Evolutionary conservation across 2,113 vertebrate species (phyloP).

Genomic region (Hyla sarda): DNA sequence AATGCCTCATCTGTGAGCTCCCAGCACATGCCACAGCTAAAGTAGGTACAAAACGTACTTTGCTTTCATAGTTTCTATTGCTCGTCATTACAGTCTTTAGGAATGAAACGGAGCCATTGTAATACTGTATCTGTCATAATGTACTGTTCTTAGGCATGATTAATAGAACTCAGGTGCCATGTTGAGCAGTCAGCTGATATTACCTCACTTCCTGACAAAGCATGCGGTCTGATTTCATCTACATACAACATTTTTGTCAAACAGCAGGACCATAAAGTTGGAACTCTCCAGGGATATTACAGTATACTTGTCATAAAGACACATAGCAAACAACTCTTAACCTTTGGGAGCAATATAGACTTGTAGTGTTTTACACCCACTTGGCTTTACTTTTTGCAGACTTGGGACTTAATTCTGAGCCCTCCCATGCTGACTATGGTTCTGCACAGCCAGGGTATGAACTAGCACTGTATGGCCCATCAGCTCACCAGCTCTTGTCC

Average conservation of each 20-base stretch:
- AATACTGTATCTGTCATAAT: background rate
- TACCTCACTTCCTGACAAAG: slow-evolving; percentile 1
- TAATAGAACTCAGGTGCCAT: slow-evolving; percentile 19
- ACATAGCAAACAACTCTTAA: background rate
- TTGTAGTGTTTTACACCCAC: no score
- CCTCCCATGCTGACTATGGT: no score
- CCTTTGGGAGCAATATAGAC: no score
- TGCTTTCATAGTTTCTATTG: background rate
- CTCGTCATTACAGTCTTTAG: background rate
- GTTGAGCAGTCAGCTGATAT: background rate
- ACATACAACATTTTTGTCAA: background rate
- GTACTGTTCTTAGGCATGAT: slow-evolving; percentile 4
- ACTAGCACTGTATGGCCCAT: no score
- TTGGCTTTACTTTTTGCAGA: no score
- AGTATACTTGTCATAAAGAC: background rate
- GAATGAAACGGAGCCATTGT: background rate
- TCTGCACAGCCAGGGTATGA: no score
- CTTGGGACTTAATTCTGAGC: no score
- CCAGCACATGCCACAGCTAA: background rate
- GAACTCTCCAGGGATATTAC: slow-evolving; percentile 11
- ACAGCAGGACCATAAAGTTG: background rate
- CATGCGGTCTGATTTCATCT: slow-evolving; percentile 4
- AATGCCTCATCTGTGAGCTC: background rate
- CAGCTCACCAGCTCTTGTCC: no score
- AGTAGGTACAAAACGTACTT: background rate